A percentile compares a stretch with the other conserved stretches of the same genome.
phyloP scores from a whole-genome alignment of 2,797 vertebrate genomes.

The Arrhamphus sclerolepis region DNA sequence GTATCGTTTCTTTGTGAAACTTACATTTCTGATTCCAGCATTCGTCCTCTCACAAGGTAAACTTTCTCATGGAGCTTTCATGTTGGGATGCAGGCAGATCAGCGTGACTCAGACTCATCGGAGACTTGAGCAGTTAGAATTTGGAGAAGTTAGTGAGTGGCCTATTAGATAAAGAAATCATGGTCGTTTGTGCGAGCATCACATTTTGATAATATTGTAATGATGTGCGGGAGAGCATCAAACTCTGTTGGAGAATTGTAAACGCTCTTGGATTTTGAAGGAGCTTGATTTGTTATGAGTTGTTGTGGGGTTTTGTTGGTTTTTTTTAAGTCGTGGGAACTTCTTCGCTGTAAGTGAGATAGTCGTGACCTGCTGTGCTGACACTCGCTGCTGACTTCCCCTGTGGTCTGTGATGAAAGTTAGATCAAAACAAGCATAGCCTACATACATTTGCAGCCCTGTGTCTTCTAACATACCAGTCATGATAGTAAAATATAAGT shows the following conservation, averaged over 20 bases:
- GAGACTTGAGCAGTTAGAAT: background rate
- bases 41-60: slow-evolving; percentile 81
- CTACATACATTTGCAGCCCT: slow-evolving; percentile 1
- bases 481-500: accelerated
- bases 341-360: slow-evolving; percentile 18
- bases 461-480: background rate
- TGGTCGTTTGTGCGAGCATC: too few relatives aligned
- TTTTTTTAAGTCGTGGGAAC: slow-evolving; percentile 46
- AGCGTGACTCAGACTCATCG: background rate
- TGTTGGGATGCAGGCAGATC: background rate
- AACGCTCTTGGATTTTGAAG: background rate
- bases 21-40: slow-evolving; percentile 78
- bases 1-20: slow-evolving; percentile 84
- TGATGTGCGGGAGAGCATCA: background rate
- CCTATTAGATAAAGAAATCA: too few relatives aligned
- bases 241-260: background rate
- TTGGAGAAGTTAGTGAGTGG: too few relatives aligned
- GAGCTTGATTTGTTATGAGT: background rate
- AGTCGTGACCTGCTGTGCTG: slow-evolving; percentile 13
- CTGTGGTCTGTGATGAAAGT: slow-evolving; percentile 6
- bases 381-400: slow-evolving; percentile 13
- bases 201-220: too few relatives aligned
- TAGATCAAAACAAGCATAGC: background rate
- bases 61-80: background rate
- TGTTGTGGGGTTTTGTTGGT: too few relatives aligned